Evolutionary conservation across 1,140 invertebrate genomes (phyloP).

Genomic region (Pristionchus pacificus): DNA sequence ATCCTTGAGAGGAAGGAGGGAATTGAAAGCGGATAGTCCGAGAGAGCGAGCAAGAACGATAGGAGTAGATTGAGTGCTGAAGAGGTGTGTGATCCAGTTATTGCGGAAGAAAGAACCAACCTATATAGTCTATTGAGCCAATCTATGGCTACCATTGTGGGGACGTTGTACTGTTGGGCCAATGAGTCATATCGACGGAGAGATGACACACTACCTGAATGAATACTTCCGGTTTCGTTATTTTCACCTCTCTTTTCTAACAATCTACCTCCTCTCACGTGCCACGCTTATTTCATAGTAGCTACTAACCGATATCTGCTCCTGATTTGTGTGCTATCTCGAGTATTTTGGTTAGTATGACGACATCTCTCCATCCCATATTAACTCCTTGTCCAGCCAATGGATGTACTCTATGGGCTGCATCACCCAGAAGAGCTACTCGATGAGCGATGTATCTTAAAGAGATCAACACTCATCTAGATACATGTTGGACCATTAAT

Average conservation of each 20-base stretch:
- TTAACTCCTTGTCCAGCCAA: conserved; percentile 88
- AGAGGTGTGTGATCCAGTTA: neutral
- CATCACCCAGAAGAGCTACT: conserved; percentile 82
- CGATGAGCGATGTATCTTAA: conserved; percentile 69
- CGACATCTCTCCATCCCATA: conserved; percentile 88
- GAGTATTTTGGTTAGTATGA: conserved; percentile 69
- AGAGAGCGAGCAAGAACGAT: conserved; percentile 76
- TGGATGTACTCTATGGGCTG: conserved; percentile 91
- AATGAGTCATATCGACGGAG: conserved; percentile 77
- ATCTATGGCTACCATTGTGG: conserved; percentile 81
- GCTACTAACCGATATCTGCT: conserved; percentile 67
- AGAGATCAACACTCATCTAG: no score
- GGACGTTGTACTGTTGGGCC: conserved; percentile 79
- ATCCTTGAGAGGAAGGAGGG: conserved; percentile 75
- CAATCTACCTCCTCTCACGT: no score
- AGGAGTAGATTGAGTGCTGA: conserved; percentile 68
- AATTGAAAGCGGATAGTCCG: conserved; percentile 78
- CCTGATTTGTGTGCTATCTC: conserved; percentile 72
- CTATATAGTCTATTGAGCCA: conserved; percentile 79
- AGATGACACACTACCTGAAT: conserved; percentile 60
- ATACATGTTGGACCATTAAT: no score
- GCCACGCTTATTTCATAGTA: conserved; percentile 1
- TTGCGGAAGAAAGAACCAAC: neutral
- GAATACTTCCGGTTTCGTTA: no score
- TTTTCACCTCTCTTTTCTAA: no score